Base-by-base conservation (phyloP, 1,140 invertebrate genomes). In the Drosophila lowei region DNA sequence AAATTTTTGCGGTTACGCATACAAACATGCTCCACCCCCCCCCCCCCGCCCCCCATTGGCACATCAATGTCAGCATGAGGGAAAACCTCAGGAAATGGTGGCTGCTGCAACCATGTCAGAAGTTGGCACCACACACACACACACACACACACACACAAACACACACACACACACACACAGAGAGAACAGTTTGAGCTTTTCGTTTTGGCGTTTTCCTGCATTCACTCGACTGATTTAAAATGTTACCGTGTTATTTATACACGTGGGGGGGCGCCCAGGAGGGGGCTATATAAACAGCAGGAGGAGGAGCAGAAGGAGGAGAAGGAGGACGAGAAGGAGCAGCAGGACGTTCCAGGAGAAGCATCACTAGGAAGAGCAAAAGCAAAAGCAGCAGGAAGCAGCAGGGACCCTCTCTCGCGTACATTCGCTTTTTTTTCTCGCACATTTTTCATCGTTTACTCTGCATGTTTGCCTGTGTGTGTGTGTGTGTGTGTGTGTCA, bases 201-300 rank as follows among this genome's bases (percentile, higher is more conserved):
- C 68, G 71, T 72, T 85, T 86, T 77, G 72, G 77, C 83, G 70
- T 80, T 85, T 68, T 79, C 75, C 83, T 88, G 83, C 83, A 88
- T 72, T 83, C 83, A 88, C 78, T 81, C 55, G 83, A 88, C 83
- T 88, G 83, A 88, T 88, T 88, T 88, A 88, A 88, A 88, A 88
- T 88, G 78, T 88, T 88, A 88, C 83, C 83, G 75, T 38, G 34
- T 88, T 88, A 88, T 88, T 88, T 88, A 88, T 88, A 88, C 78
- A 88, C 83, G 83, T 88, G 83, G 63, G 46, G 59, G 6, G 8
- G 3, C 18, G 18, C 1, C 18, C 18, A 18, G 18, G 15, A 7
- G 7, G 30, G 28, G 9, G 9, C 34, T 38, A 38, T 38, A 13
- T 38, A 38, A 38, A 38, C 34, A 16, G 28, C 49, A 52, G 30